A percentile compares a stretch with the other conserved stretches of the same genome.
Conservation (phyloP, 1,140 invertebrate species). For the Tenebrio molitor region DNA sequence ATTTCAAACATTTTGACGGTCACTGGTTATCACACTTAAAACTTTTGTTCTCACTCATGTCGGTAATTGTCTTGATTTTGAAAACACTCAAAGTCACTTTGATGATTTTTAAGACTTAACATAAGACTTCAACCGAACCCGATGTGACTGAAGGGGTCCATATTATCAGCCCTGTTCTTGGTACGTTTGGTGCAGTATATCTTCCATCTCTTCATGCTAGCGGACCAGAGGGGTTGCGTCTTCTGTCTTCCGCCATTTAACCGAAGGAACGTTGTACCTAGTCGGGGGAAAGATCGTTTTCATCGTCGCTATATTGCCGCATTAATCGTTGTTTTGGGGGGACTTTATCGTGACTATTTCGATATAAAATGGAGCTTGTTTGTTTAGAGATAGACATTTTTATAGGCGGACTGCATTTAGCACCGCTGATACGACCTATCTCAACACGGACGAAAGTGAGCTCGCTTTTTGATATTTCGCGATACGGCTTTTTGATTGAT, state of each 20-base stretch:
- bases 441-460: conserved; percentile 13
- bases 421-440: conserved; percentile 30
- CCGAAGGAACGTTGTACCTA: conserved; percentile 23
- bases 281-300: conserved; percentile 7
- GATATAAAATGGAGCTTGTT: conserved; percentile 25
- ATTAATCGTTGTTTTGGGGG: conserved; percentile 1
- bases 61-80: conserved; percentile 8
- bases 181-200: conserved; percentile 63
- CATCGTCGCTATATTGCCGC: conserved; percentile 7
- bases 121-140: conserved; percentile 53
- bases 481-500: conserved; percentile 5
- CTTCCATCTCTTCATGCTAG: conserved; percentile 65
- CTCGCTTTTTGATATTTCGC: neutral
- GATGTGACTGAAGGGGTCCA: conserved; percentile 53
- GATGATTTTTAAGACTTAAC: no score
- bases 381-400: conserved; percentile 27
- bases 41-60: conserved; percentile 24
- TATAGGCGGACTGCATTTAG: conserved; percentile 25
- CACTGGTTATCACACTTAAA: conserved; percentile 50
- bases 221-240: conserved; percentile 20
- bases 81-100: neutral
- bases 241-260: conserved; percentile 55
- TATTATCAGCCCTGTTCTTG: conserved; percentile 62
- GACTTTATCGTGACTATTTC: conserved; percentile 36
- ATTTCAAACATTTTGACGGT: conserved; percentile 87